Evolutionary conservation across 1,140 invertebrate species (phyloP).

Genomic region (Sipha flava): DNA sequence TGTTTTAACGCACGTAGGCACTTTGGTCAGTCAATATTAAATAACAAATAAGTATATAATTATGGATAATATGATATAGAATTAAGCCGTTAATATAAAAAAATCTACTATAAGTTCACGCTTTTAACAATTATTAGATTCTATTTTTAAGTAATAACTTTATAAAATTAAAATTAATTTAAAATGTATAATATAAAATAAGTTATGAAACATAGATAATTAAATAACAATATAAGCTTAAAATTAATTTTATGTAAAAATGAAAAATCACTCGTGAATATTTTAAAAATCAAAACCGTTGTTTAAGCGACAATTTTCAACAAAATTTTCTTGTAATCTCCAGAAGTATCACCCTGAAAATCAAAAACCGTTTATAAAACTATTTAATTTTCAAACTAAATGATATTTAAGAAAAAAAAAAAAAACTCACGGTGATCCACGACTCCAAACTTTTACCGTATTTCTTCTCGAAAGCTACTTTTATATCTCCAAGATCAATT

Average conservation of each 20-base stretch:
- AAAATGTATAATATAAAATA: not conserved
- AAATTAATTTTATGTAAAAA: not conserved
- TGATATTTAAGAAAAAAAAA: not conserved
- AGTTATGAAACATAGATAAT: not conserved
- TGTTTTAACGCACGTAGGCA: not conserved
- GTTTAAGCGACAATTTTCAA: conserved; percentile 27
- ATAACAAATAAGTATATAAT: not conserved
- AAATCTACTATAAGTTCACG: no score
- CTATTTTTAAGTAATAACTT: not conserved
- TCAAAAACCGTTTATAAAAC: no score
- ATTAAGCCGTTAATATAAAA: not conserved
- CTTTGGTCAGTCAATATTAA: not conserved
- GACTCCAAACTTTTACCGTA: conserved; percentile 72
- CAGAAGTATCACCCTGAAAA: conserved; percentile 74
- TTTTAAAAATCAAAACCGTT: not conserved
- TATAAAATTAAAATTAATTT: not conserved
- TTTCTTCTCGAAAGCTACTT: conserved; percentile 64
- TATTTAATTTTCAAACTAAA: no score
- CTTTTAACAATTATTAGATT: not conserved
- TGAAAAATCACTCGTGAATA: not conserved
- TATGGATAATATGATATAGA: no score
- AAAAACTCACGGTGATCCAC: conserved; percentile 51
- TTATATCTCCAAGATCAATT: conserved; percentile 79
- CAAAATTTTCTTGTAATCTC: conserved; percentile 74
- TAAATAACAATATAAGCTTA: not conserved